phyloP scores from a whole-genome alignment of 2,113 vertebrate species.

The Asarcornis scutulata region DNA sequence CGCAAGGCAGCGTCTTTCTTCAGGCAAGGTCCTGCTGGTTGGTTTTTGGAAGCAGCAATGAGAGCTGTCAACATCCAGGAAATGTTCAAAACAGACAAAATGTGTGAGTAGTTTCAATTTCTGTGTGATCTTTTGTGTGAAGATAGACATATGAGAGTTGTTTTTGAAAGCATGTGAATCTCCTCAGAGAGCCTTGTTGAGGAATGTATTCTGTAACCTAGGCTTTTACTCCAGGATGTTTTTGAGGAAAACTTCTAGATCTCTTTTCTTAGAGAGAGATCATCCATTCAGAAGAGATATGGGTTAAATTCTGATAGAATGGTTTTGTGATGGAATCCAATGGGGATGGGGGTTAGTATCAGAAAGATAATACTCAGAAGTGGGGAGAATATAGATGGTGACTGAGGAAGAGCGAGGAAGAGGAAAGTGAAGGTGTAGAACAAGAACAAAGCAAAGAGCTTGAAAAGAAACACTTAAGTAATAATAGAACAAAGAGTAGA shows the following conservation, averaged over 20 bases:
- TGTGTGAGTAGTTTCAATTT: slow-evolving; percentile 11
- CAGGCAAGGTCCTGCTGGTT: background rate
- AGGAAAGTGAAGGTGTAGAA: background rate
- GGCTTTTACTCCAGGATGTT: background rate
- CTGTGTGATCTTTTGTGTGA: slow-evolving; percentile 4
- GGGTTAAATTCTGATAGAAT: background rate
- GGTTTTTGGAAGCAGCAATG: background rate
- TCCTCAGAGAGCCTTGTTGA: slow-evolving; percentile 22
- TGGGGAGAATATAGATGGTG: background rate
- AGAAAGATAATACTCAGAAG: background rate
- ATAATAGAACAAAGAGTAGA: background rate
- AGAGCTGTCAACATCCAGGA: slow-evolving; percentile 19
- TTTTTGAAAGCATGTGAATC: slow-evolving; percentile 44
- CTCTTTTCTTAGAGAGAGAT: background rate
- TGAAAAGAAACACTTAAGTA: background rate
- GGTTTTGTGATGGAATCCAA: background rate
- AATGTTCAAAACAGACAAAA: slow-evolving; percentile 8
- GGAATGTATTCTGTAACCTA: background rate
- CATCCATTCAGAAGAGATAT: too few relatives aligned
- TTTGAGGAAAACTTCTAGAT: background rate
- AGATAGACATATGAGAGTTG: slow-evolving; percentile 3
- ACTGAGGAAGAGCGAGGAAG: background rate
- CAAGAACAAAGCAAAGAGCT: background rate
- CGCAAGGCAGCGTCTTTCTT: background rate
- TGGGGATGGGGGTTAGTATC: background rate